Base-by-base conservation (phyloP, 2,888 invertebrate species). In the Psylliodes chrysocephalus region DNA sequence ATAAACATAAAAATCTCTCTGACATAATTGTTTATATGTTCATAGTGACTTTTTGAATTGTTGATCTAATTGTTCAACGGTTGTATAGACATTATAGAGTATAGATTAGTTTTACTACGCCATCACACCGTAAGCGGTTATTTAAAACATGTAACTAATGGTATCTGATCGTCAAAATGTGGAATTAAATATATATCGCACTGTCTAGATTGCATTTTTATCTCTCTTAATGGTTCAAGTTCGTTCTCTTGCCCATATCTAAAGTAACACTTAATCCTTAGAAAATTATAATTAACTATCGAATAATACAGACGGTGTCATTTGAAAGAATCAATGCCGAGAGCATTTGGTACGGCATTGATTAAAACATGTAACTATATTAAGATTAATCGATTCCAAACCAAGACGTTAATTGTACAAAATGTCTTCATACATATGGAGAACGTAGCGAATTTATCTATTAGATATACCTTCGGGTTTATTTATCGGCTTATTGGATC, bases 341-440 rank as follows among this genome's bases (percentile, higher is more conserved):
- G n/a, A 51, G n/a, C 51, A 33, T 18, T 28, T 8, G 33, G 12
- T 30, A 35, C n/a, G 30, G 12, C 14, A 35, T 18, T 35, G 51
- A 51, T 51, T 51, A 51, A 30, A 30, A 42, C 18, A 42, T 42
- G 42, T 42, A 42, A 42, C 18, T 42, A 42, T 51, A 51, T 51
- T 51, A 51, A 51, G 51, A 51, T 51, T 51, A 30, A 51, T 51
- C n/a, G 33, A 33, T 18, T 51, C n/a, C n/a, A n/a, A 35, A 51
- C 30, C 33, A 18, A 18, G 33, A 18, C 51, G 10, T 4, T 42
- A 42, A 42, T 42, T 42, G 42, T 18, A 18, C 10, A 42, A 42
- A 42, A 42, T 42, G 42, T 42, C 42, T 42, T 42, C 12, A 42
- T 42, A 17, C 42, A 42, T 42, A 42, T 42, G 42, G 42, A 42